Conservation (phyloP, 2,113 vertebrate species). For the Axis porcinus region DNA sequence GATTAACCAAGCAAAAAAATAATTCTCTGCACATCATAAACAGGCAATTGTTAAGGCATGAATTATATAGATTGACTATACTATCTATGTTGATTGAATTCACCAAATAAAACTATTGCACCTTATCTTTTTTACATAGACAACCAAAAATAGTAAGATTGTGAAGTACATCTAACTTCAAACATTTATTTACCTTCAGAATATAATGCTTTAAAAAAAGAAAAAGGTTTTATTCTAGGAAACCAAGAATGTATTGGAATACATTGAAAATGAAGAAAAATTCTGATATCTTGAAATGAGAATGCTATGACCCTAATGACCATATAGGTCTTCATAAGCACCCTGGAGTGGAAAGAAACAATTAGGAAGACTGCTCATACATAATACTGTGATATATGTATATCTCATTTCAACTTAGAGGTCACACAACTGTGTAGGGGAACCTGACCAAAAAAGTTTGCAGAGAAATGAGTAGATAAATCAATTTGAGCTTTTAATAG, state of each 20-base stretch:
- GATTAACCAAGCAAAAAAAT: conserved; percentile 54
- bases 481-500: not conserved
- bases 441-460: not conserved
- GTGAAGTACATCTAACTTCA: not conserved
- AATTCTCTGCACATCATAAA: not conserved
- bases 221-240: not conserved
- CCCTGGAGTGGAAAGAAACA: not conserved
- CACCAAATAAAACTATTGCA: not conserved
- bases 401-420: not conserved
- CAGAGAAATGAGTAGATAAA: not conserved
- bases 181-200: not conserved
- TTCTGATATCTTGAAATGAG: not conserved
- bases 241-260: not conserved
- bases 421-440: not conserved
- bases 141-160: not conserved
- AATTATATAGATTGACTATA: conserved; percentile 21
- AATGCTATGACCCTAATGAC: not conserved
- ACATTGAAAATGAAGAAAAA: not conserved
- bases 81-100: not conserved
- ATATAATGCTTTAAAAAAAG: not conserved
- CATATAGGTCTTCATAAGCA: not conserved
- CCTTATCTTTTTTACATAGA: not conserved
- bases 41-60: not conserved
- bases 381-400: not conserved
- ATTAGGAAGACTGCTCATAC: not conserved